A percentile compares a stretch with the other conserved stretches of the same genome.
phyloP scores from a whole-genome alignment of 2,888 invertebrate genomes.

The Elysia crispata region DNA sequence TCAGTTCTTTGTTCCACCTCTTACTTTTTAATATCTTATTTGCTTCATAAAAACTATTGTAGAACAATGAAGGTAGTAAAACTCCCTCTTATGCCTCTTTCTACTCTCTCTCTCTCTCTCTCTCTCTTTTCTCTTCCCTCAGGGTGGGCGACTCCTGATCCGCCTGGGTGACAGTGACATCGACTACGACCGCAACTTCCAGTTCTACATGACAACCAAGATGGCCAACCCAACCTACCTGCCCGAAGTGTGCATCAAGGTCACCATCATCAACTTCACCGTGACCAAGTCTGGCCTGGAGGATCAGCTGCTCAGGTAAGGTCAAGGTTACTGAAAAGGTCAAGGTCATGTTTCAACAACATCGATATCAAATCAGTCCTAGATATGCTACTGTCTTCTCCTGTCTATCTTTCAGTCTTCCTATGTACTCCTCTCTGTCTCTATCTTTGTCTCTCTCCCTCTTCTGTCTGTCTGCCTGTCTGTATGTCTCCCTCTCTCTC shows the following conservation, averaged over 20 bases:
- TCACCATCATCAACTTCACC: slow-evolving; percentile 78
- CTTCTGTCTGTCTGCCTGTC: neutral
- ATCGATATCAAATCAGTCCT: too few species aligned
- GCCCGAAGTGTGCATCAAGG: slow-evolving; percentile 78
- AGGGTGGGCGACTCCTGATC: slow-evolving; percentile 77
- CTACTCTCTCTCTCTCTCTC: too few species aligned
- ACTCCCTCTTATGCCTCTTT: too few species aligned
- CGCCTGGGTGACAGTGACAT: slow-evolving; percentile 78
- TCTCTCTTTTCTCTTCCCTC: too few species aligned
- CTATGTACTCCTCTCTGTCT: neutral
- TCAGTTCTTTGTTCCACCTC: too few species aligned
- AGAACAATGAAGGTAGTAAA: too few species aligned
- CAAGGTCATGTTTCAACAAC: too few species aligned
- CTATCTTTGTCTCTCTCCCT: neutral
- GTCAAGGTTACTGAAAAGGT: too few species aligned
- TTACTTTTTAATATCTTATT: too few species aligned
- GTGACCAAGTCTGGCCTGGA: slow-evolving; percentile 77
- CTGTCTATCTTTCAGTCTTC: neutral
- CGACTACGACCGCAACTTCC: slow-evolving; percentile 77
- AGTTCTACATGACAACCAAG: slow-evolving; percentile 78
- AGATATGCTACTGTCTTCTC: neutral
- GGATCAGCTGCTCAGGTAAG: slow-evolving; percentile 76
- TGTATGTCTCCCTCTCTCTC: neutral
- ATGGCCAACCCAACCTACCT: slow-evolving; percentile 78
- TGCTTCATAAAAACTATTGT: too few species aligned